phyloP scores from a whole-genome alignment of 1,140 invertebrate species.

The Anoplolepis gracilipes region DNA sequence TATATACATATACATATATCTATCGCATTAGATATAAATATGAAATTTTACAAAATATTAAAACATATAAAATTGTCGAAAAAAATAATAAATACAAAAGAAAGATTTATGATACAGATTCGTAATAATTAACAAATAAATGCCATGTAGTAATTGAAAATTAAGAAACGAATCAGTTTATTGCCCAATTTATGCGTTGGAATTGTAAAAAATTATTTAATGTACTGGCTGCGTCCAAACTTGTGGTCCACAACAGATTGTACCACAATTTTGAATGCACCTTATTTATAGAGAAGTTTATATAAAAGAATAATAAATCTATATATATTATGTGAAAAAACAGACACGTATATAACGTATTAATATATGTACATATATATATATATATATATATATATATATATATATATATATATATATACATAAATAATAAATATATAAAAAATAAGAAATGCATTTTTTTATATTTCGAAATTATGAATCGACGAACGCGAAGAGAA shows the following conservation, averaged over 20 bases:
- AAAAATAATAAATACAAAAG: neutral
- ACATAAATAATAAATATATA: no score
- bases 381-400: no score
- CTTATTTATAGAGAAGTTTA: no score
- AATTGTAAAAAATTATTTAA: neutral
- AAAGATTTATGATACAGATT: neutral
- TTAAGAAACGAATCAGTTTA: neutral
- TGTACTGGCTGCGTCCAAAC: neutral
- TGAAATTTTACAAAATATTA: conserved; percentile 4
- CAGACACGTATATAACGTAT: neutral
- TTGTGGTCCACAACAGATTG: no score
- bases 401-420: no score
- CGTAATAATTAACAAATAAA: neutral
- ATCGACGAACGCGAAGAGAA: neutral
- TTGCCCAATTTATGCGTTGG: neutral
- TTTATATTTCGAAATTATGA: no score
- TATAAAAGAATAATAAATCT: no score
- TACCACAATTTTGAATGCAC: no score
- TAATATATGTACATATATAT: neutral
- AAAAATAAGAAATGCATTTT: neutral
- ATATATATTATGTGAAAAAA: no score
- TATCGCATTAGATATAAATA: neutral
- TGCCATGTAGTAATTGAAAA: neutral
- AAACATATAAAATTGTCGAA: neutral
- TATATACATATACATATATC: neutral